These are phyloP conservation scores for Triops longicaudatus DNA, from an alignment of 1,140 invertebrate genomes.

Conservation along the genomic window DNA sequence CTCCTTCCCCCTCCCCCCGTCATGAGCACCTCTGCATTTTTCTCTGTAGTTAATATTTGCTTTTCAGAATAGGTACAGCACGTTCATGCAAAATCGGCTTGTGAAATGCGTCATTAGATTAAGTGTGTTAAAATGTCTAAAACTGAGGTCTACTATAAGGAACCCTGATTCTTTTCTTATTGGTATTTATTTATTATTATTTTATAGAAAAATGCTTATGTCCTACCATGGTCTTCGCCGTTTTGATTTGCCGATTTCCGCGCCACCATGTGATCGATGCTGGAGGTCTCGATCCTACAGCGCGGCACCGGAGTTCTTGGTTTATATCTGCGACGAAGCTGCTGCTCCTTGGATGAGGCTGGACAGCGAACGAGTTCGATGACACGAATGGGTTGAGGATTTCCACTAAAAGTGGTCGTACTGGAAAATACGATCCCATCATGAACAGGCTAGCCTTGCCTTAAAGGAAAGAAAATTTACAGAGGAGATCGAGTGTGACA, in stretches of 20 bases:
- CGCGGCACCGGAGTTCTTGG: slow-evolving; percentile 71
- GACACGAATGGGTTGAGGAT: neutral
- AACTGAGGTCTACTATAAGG: too few species aligned
- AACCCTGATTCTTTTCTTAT: too few species aligned
- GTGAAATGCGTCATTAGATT: too few species aligned
- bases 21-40: too few species aligned
- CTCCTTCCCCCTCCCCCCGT: too few species aligned
- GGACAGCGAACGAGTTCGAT: slow-evolving; percentile 16
- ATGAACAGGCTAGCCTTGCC: neutral
- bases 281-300: slow-evolving; percentile 67
- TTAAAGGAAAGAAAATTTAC: slow-evolving; percentile 16
- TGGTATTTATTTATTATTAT: too few species aligned
- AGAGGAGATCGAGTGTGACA: slow-evolving; percentile 22
- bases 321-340: slow-evolving; percentile 62
- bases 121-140: too few species aligned
- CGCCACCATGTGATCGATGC: slow-evolving; percentile 65
- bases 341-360: slow-evolving; percentile 9
- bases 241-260: slow-evolving; percentile 62
- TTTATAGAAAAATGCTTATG: too few species aligned
- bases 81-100: too few species aligned
- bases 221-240: neutral
- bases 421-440: neutral
- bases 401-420: neutral
- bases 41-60: too few species aligned
- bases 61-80: too few species aligned